These are phyloP conservation scores for Bimastos eiseni DNA, from an alignment of 2,888 invertebrate genomes.

Conservation along the genomic window DNA sequence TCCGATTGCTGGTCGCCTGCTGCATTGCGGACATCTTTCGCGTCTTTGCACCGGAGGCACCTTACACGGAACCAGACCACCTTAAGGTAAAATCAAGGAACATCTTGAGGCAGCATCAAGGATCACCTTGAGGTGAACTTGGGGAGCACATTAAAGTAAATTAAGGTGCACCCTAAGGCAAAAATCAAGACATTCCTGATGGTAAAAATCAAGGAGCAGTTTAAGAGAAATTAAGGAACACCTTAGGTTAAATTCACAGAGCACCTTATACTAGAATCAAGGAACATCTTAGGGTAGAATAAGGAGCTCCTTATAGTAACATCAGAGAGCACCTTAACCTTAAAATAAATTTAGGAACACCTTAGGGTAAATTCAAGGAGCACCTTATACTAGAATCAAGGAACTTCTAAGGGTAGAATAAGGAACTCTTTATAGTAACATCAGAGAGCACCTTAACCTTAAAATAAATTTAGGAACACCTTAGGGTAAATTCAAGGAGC, in stretches of 20 bases:
- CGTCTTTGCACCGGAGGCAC: constrained; percentile 95
- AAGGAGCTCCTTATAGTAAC: constrained; percentile 71
- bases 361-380: too few relatives aligned
- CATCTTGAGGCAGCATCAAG: background rate
- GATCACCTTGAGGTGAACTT: background rate
- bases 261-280: constrained; percentile 73
- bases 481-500: constrained; percentile 67
- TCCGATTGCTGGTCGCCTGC: constrained; percentile 90
- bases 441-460: too few relatives aligned
- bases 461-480: too few relatives aligned
- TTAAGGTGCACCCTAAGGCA: too few relatives aligned
- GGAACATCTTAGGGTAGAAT: background rate
- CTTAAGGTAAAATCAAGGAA: constrained; percentile 68
- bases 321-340: background rate
- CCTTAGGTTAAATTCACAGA: too few relatives aligned
- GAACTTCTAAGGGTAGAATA: too few relatives aligned
- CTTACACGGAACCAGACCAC: constrained; percentile 92
- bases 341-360: too few relatives aligned
- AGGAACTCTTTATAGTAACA: constrained; percentile 78
- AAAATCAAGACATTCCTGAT: background rate
- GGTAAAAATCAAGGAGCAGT: too few relatives aligned
- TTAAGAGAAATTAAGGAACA: too few relatives aligned
- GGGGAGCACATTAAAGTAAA: background rate
- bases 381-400: too few relatives aligned
- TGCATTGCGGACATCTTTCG: constrained; percentile 95